Evolutionary conservation across 2,888 invertebrate species (phyloP).

Genomic region (Neoaliturus tenellus): DNA sequence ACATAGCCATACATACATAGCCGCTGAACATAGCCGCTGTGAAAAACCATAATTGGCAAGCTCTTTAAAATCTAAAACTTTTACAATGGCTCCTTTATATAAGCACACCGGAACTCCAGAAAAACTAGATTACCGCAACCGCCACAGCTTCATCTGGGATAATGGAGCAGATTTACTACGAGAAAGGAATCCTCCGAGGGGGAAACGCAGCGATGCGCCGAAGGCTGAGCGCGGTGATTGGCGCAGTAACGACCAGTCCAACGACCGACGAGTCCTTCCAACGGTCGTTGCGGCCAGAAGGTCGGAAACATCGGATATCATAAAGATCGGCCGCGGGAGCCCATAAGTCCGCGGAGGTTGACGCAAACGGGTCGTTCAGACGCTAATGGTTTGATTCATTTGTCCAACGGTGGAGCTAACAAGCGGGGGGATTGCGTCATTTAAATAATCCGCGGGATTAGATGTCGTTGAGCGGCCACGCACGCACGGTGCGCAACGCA

Average conservation of each 20-base stretch:
- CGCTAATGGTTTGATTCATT: conserved; percentile 49
- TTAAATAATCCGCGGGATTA: conserved; percentile 46
- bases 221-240: neutral
- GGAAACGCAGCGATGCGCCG: neutral
- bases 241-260: neutral
- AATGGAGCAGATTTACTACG: conserved; percentile 9
- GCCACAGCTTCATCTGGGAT: neutral
- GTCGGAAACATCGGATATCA: neutral
- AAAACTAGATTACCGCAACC: neutral
- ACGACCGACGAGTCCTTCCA: conserved; percentile 10
- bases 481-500: conserved; percentile 9
- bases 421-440: conserved; percentile 45
- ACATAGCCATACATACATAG: too few relatives aligned
- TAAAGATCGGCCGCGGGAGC: conserved; percentile 18
- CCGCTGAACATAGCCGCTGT: too few relatives aligned
- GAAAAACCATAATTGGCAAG: too few relatives aligned
- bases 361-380: conserved; percentile 17
- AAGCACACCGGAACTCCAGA: neutral
- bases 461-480: conserved; percentile 10
- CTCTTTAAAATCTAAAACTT: too few relatives aligned
- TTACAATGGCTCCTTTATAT: too few relatives aligned
- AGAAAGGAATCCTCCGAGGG: neutral
- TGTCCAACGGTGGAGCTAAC: conserved; percentile 27
- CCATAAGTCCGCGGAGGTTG: conserved; percentile 25
- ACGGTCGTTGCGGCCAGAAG: conserved; percentile 17